Evolutionary conservation across 2,888 invertebrate genomes (phyloP), one percentile per base, ranked within the genome.

Genomic region (Marronus borbonicus): DNA sequence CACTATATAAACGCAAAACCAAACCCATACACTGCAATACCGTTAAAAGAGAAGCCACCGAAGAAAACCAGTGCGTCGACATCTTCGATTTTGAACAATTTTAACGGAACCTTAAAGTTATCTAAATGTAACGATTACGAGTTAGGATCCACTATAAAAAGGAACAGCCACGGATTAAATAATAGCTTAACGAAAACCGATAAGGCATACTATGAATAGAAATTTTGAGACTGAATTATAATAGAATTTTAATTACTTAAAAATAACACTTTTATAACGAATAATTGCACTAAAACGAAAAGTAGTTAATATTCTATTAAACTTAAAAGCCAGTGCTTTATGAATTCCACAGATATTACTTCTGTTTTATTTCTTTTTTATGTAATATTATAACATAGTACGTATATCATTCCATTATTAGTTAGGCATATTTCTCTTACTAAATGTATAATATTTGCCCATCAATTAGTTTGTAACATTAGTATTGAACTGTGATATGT

Each of bases 1-100:
- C 95, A 95, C 86, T 96, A 96, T 86, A 95, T 94, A 83, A 93
- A 94, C 39, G 91, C 94, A 0, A 95, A 95, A 85, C 95, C 94
- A 85, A 96, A 96, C 87, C 94, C 95, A 81, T 96, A 96, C 87
- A 95, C 95, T 80, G 93, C 95, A 31, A 93, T 96, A 62, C 96
- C 96, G 0, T 89, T 95, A 79, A 94, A 94, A 86, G 95, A 96
- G 87, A 93, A 94, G 85, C 86, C 89, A 14, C 81, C 80, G 66
- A 86, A 86, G 74, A 85, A 86, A 76, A 83, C 83, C 55, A 85
- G 79, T 84, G 88, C 89, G 82, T 89, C 84, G 85, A 89, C 88
- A 20, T 88, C 89, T 24, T 88, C 87, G 79, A 84, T 85, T 80
- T 79, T 84, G 60, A 85, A 86, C 77, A 85, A 86, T 79, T 69